Evolutionary conservation across 2,888 invertebrate genomes (phyloP), one percentile per base, ranked within the genome.

Genomic region (Furcula furcula): DNA sequence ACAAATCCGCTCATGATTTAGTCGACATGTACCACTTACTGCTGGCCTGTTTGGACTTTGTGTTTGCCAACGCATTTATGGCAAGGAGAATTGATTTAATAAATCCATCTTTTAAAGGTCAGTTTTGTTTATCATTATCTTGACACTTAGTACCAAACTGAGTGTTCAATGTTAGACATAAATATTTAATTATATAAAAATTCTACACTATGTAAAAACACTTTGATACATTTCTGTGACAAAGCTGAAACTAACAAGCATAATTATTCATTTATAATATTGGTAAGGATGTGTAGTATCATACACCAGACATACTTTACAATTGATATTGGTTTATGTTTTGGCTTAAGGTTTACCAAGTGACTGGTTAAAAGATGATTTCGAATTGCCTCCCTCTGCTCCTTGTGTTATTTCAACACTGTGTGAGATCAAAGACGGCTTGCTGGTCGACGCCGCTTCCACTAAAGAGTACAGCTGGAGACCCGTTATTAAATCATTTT

Each of bases 1-100:
- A 95, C 23, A 93, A 93, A 33, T 95, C 96, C 14, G 94, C 95
- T 29, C 95, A 97, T 70, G 98, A 99, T 79, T 88, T 99, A 36
- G 97, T 99, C 1, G 97, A 96, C 71, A 98, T 97, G 47, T 97
- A 95, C 71, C 98, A 98, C 80, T 90, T 99, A 29, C 83, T 99
- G 29, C 88, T 98, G 36, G 96, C 97, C 38, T 96, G 97, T 74
- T 91, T 98, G 52, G 98, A 99, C 89, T 92, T 96, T 70, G 92
- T 98, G 34, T 98, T 95, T 80, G 91, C 92, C 39, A 98, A 98
- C 86, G 95, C 96, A 19, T 90, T 97, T 40, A 88, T 95, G 65
- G 92, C 94, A 32, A 93, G 93, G 61, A 90, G 97, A 46, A 91
- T 91, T 62, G 98, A 98, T 76, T 90, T 98, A 40, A 88, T 98